Evolutionary conservation across 35 echinoderm and acorn worm genomes (phyloP).

Genomic region (Apostichopus japonicus): DNA sequence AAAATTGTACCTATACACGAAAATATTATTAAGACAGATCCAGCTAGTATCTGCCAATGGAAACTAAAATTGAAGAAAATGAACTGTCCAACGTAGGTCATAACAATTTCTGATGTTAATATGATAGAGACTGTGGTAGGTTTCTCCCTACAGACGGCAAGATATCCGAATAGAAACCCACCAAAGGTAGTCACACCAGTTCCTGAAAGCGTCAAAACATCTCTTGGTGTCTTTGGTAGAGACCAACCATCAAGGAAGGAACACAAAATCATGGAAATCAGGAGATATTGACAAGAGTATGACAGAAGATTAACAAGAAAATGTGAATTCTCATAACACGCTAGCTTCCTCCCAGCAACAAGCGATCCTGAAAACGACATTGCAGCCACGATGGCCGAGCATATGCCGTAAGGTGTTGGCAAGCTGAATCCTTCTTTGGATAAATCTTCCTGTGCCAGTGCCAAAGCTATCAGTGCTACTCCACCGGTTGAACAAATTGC

Average conservation of each 20-base stretch:
- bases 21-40: no score
- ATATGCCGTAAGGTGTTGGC: neutral
- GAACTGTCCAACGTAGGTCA: no score
- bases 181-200: neutral
- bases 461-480: neutral
- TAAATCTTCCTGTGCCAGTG: neutral
- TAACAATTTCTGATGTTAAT: no score
- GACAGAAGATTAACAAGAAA: neutral
- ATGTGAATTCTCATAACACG: neutral
- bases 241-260: neutral
- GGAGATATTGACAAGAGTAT: neutral
- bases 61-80: no score
- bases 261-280: neutral
- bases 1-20: no score
- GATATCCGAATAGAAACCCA: conserved; percentile 3
- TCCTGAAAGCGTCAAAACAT: neutral
- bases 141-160: conserved; percentile 6
- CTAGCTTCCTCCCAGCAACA: neutral
- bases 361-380: neutral
- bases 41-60: no score
- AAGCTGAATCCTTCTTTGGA: neutral
- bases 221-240: neutral
- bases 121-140: no score
- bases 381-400: neutral
- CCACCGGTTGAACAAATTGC: conserved; percentile 9